Conservation (phyloP, 2,888 invertebrate genomes). For the Molanna angustata region DNA sequence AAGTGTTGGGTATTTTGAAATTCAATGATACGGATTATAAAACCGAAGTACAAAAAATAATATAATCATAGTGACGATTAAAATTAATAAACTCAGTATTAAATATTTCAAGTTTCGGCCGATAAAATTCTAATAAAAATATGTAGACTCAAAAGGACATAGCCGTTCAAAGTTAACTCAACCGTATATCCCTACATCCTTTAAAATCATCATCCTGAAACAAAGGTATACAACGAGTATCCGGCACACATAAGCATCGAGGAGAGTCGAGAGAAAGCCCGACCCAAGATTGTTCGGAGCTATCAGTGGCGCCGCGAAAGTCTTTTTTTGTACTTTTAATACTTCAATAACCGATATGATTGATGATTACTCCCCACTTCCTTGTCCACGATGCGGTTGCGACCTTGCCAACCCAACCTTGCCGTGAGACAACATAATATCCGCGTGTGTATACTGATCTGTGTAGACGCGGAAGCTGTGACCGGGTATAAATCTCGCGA, state of each 20-base stretch:
- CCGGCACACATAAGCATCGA: constrained; percentile 12
- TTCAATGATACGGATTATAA: too few species aligned
- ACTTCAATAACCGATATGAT: constrained; percentile 12
- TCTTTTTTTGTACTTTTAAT: background rate
- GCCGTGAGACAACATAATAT: constrained; percentile 20
- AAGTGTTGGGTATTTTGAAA: too few species aligned
- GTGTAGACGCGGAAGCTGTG: constrained; percentile 17
- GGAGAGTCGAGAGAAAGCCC: constrained; percentile 12
- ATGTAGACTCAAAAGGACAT: too few species aligned
- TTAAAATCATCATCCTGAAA: constrained; percentile 7
- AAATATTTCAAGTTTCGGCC: too few species aligned
- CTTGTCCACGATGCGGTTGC: constrained; percentile 3
- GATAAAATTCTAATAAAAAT: too few species aligned
- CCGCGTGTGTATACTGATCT: constrained; percentile 20
- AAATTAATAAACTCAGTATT: too few species aligned
- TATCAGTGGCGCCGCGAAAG: constrained; percentile 15
- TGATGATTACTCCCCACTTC: constrained; percentile 7
- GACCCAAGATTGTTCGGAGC: background rate
- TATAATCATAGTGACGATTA: too few species aligned
- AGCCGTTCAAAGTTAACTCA: too few species aligned
- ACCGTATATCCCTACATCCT: constrained; percentile 21
- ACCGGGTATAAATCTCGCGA: constrained; percentile 16
- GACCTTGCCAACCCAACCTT: constrained; percentile 26
- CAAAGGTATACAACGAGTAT: constrained; percentile 26
- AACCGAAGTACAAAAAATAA: too few species aligned